Percentiles rank a stretch among this genome's conserved stretches.
These are phyloP conservation scores for Drepana falcataria DNA, from an alignment of 2,888 invertebrate genomes.

Conservation along the genomic window DNA sequence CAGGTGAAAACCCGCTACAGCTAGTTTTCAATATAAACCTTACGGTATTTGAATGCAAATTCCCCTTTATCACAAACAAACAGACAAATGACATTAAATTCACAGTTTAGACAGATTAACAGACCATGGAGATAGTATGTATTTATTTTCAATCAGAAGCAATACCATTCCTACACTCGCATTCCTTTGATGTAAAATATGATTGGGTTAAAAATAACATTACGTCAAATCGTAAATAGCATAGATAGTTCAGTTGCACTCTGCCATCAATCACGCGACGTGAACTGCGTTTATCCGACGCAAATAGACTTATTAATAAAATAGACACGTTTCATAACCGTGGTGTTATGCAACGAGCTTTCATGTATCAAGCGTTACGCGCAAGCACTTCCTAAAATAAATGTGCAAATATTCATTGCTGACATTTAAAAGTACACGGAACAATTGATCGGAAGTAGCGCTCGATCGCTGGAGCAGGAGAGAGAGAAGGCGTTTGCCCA, in stretches of 20 bases:
- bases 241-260: conserved; percentile 14
- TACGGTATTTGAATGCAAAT: too few species aligned
- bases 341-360: not conserved
- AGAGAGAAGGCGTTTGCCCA: too few species aligned
- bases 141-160: not conserved
- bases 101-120: too few species aligned
- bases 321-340: not conserved
- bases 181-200: not conserved
- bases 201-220: not conserved
- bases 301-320: conserved; percentile 7
- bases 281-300: conserved; percentile 8
- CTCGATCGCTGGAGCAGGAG: too few species aligned
- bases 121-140: too few species aligned
- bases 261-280: conserved; percentile 27
- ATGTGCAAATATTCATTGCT: not conserved
- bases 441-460: too few species aligned
- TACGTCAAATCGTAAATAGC: conserved; percentile 17
- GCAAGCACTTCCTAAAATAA: not conserved
- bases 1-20: too few species aligned
- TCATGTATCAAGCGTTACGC: not conserved
- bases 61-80: too few species aligned
- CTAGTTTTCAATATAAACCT: too few species aligned
- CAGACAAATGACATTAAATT: too few species aligned
- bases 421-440: not conserved
- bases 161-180: not conserved